Base-by-base conservation (phyloP, 2,888 invertebrate species). In the Drosophila sordidapex region DNA sequence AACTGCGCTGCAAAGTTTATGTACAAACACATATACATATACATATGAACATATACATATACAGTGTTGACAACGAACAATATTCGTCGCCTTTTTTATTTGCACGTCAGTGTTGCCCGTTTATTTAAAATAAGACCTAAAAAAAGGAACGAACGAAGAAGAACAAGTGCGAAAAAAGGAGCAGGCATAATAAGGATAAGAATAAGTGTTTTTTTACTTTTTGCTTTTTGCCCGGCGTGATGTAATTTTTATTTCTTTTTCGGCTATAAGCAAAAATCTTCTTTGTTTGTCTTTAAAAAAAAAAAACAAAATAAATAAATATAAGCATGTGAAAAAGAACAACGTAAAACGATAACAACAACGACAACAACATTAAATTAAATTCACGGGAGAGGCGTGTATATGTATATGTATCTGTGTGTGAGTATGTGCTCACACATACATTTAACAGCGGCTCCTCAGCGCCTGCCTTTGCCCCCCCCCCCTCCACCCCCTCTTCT, bases 301-400 rank as follows among this genome's bases (percentile, higher is more conserved):
- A 73, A 77, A 67, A 64, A 76, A 73, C 66, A 77, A 87, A 46
- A 87, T 72, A 79, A 87, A 79, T 81, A 76, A 66, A 66, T 79
- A 80, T 76, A 73, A 74, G 81, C 72, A 83, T 63, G 74, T 81
- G 83, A 56, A 56, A 38, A 74, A 83, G 88, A 77, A 77, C 69
- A 81, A 79, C 83, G 86, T 74, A 75, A 85, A 84, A 81, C 68
- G 71, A 73, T 72, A 84, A 58, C 66, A 82, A 84, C 78, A 78
- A 78, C 68, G 70, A 73, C 76, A 81, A 65, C 79, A 79, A 79
- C 73, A 88, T 77, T 74, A 74, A 88, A 77, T 81, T 65, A 74
- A 81, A 71, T 76, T 76, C 85, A 81, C 67, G 67, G 25, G 46
- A 46, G 46, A 46, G 46, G 25, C 46, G 53, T 70, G 38, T 29